Percentiles rank a stretch among this genome's conserved stretches.
Conservation (phyloP, 2,797 vertebrate genomes). For the Argyrosomus regius region DNA sequence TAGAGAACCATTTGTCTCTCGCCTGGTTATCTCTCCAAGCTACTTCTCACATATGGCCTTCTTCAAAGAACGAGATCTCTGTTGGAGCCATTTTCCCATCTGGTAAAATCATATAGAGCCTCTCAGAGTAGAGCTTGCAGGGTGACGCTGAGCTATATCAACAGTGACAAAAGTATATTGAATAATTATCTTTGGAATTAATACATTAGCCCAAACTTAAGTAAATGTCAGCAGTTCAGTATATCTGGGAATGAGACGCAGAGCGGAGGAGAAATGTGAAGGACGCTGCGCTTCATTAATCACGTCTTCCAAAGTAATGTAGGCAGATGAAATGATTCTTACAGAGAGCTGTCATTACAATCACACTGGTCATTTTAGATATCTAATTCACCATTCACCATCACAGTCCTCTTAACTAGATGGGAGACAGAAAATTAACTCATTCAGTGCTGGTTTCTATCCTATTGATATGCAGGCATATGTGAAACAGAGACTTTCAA, state of each 20-base stretch:
- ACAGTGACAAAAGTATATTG: conserved; percentile 98
- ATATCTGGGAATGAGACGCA: conserved; percentile 87
- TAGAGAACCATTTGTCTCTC: conserved; percentile 53
- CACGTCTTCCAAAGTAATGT: conserved; percentile 94
- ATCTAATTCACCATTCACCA: conserved; percentile 89
- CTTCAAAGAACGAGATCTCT: conserved; percentile 89
- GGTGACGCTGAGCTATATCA: conserved; percentile 95
- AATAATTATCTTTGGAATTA: conserved; percentile 98
- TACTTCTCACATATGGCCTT: conserved; percentile 83
- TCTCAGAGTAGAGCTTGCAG: conserved; percentile 83
- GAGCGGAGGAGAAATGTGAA: conserved; percentile 91
- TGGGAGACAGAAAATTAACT: conserved; percentile 69
- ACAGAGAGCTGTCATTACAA: conserved; percentile 93
- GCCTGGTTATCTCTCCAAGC: conserved; percentile 55
- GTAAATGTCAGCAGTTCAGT: conserved; percentile 96
- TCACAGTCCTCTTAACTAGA: conserved; percentile 79
- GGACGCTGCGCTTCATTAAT: conserved; percentile 93
- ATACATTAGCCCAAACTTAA: conserved; percentile 97
- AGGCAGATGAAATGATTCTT: conserved; percentile 97
- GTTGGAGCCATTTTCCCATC: conserved; percentile 87
- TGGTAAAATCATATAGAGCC: conserved; percentile 88
- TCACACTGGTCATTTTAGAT: conserved; percentile 90
- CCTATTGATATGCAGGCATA: not conserved
- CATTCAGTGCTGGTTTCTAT: conserved; percentile 36
- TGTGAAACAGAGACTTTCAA: not conserved